These are phyloP conservation scores for Miichthys miiuy DNA, from an alignment of 2,797 vertebrate species.

Conservation along the genomic window DNA sequence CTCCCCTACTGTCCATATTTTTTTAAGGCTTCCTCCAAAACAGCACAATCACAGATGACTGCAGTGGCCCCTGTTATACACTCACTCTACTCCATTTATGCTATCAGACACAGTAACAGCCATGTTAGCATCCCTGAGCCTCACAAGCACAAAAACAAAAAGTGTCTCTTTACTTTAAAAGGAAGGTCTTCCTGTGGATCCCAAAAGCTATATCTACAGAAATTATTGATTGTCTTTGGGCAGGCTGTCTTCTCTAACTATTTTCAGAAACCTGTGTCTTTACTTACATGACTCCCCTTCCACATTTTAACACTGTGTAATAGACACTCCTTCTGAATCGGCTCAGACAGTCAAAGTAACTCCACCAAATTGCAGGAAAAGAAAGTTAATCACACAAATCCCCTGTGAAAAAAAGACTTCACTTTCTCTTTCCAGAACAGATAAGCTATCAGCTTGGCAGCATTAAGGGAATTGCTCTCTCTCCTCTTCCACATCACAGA, in stretches of 20 bases:
- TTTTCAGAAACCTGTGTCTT: constrained; percentile 30
- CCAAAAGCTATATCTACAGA: constrained; percentile 21
- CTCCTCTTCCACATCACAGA: constrained; percentile 54
- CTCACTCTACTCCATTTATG: constrained; percentile 4
- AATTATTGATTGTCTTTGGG: constrained; percentile 41
- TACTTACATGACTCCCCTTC: constrained; percentile 19
- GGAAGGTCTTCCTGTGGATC: constrained; percentile 10
- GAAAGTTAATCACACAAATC: constrained; percentile 55
- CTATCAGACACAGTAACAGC: background rate
- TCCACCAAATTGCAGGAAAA: constrained; percentile 46
- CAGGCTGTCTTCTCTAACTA: constrained; percentile 24
- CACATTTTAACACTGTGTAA: constrained; percentile 35
- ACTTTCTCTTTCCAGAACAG: constrained; percentile 39
- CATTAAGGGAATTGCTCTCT: constrained; percentile 43
- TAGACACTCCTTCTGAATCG: constrained; percentile 38
- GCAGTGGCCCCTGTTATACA: background rate
- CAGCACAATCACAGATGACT: constrained; percentile 15
- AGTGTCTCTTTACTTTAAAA: constrained; percentile 23
- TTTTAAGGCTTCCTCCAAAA: constrained; percentile 27
- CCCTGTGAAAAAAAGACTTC: constrained; percentile 1
- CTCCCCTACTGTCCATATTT: constrained; percentile 20
- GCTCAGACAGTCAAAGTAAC: constrained; percentile 39
- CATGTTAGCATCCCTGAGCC: constrained; percentile 21
- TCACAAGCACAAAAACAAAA: constrained; percentile 34
- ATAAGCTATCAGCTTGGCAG: constrained; percentile 35